These are phyloP conservation scores for Indri indri DNA, from an alignment of 2,113 vertebrate genomes.

Conservation along the genomic window DNA sequence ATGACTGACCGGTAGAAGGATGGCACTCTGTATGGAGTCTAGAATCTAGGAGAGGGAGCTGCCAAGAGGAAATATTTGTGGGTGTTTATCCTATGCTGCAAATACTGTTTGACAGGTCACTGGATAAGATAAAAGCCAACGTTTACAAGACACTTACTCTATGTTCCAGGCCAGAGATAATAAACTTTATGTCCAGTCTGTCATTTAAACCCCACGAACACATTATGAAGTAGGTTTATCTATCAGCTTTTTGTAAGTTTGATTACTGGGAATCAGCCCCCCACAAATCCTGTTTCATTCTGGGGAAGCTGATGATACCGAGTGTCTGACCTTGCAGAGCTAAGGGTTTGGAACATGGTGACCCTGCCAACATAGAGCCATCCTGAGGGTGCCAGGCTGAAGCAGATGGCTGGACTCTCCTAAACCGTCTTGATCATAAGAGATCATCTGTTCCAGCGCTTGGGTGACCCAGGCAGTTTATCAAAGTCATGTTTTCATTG, in stretches of 20 bases:
- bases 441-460: conserved; percentile 37
- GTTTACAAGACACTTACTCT: not conserved
- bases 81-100: not conserved
- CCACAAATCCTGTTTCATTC: not conserved
- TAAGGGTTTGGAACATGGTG: not conserved
- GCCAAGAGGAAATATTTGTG: not conserved
- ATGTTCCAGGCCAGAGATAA: not conserved
- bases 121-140: not conserved
- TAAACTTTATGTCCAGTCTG: not conserved
- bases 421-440: conserved; percentile 15
- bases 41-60: not conserved
- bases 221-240: not conserved
- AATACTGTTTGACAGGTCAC: not conserved
- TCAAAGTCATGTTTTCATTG: conserved; percentile 21
- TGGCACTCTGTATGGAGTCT: not conserved
- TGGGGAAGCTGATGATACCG: not conserved
- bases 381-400: not conserved
- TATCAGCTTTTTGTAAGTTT: not conserved
- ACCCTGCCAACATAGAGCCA: not conserved
- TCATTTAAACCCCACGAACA: not conserved
- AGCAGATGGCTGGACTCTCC: conserved; percentile 15
- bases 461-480: not conserved
- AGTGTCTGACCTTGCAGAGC: conserved; percentile 38
- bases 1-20: not conserved
- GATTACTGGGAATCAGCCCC: not conserved